Conservation (phyloP, 2,797 vertebrate genomes). For the Enteromius thamalakanensis region DNA sequence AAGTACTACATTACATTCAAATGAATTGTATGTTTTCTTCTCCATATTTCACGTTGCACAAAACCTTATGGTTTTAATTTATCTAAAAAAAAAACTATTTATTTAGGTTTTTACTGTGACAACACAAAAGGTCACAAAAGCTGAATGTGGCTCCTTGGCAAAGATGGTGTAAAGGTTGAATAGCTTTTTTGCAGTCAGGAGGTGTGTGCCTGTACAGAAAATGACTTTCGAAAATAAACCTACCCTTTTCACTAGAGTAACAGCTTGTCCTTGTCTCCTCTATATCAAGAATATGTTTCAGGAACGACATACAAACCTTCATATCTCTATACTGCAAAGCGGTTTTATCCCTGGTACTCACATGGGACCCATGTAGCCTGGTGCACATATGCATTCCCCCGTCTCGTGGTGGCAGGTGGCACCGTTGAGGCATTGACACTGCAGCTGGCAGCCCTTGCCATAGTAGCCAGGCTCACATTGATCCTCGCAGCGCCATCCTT, state of each 20-base stretch:
- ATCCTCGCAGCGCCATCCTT: conserved; percentile 98
- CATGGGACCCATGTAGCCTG: conserved; percentile 95
- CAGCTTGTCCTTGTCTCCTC: conserved; percentile 21
- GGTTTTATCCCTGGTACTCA: conserved; percentile 77
- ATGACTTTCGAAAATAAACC: conserved; percentile 28
- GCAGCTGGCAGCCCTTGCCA: conserved; percentile 93
- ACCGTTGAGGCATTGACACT: conserved; percentile 93
- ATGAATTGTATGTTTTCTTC: not conserved
- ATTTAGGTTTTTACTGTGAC: conserved; percentile 6
- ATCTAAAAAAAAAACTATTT: not conserved
- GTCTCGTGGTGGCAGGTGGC: conserved; percentile 94
- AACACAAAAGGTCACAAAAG: conserved; percentile 17
- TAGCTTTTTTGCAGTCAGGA: conserved; percentile 31
- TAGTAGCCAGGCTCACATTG: conserved; percentile 89
- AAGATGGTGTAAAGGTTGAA: conserved; percentile 20
- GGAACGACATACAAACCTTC: conserved; percentile 10
- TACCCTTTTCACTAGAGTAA: conserved; percentile 33
- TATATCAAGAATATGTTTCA: not conserved
- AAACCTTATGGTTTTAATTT: not conserved
- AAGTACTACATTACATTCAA: too few relatives aligned
- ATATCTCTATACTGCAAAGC: not conserved
- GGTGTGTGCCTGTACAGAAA: not conserved
- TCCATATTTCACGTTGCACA: not conserved
- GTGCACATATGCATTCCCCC: conserved; percentile 93
- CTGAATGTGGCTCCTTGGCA: conserved; percentile 10